These are phyloP conservation scores for Chromoteleia sp. DNA, from an alignment of 2,888 invertebrate species.

Conservation along the genomic window DNA sequence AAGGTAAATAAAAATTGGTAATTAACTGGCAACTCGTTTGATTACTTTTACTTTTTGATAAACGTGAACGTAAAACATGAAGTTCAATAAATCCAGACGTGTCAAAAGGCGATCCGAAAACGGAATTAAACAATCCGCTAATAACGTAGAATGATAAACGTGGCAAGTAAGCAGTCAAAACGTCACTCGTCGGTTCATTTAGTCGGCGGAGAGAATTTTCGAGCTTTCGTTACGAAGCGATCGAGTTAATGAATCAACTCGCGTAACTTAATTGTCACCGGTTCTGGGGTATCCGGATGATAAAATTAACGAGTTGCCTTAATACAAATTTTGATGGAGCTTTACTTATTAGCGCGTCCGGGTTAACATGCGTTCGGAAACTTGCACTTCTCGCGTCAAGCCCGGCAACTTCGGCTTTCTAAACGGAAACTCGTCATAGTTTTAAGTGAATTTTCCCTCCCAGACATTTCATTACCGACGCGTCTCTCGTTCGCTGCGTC, in stretches of 20 bases:
- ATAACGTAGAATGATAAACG: no score
- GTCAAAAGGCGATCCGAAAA: no score
- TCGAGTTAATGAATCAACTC: slow-evolving; percentile 31
- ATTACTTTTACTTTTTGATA: no score
- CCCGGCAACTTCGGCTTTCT: slow-evolving; percentile 28
- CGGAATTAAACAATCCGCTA: no score
- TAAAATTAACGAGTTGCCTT: slow-evolving; percentile 62
- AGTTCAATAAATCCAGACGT: no score
- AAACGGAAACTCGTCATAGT: slow-evolving; percentile 52
- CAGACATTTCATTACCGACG: slow-evolving; percentile 45
- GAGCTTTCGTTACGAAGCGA: slow-evolving; percentile 36
- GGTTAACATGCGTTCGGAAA: slow-evolving; percentile 49
- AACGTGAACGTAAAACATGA: no score
- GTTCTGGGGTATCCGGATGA: slow-evolving; percentile 27
- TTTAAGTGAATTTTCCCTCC: slow-evolving; percentile 53
- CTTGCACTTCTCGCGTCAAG: slow-evolving; percentile 25
- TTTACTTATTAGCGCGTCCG: slow-evolving; percentile 31
- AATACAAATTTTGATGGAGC: slow-evolving; percentile 39
- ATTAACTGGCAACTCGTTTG: no score
- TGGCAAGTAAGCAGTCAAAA: no score
- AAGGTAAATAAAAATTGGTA: no score
- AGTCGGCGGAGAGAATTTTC: slow-evolving; percentile 3
- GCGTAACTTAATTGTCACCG: slow-evolving; percentile 63
- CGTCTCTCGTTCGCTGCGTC: slow-evolving; percentile 17
- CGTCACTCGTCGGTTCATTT: slow-evolving; percentile 3